Conservation (phyloP, 2,888 invertebrate genomes). For the Tanypteryx hageni region DNA sequence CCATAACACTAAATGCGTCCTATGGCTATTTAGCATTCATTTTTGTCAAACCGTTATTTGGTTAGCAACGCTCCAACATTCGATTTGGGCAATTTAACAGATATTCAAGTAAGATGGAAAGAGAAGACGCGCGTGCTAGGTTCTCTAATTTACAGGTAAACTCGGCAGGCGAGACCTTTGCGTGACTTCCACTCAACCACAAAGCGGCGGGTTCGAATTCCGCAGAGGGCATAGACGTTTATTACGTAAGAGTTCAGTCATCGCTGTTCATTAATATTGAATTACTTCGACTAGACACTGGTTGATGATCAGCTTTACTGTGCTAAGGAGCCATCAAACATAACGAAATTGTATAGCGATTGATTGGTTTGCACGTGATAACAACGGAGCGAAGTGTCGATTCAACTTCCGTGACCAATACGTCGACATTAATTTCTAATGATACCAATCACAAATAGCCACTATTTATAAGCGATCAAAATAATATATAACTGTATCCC, state of each 20-base stretch:
- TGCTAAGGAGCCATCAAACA: not conserved
- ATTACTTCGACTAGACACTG: not conserved
- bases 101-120: not conserved
- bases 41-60: conserved; percentile 7
- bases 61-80: not conserved
- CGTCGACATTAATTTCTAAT: not conserved
- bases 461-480: not conserved
- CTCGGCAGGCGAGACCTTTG: conserved; percentile 6
- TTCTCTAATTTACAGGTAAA: conserved; percentile 18
- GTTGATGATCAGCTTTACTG: not conserved
- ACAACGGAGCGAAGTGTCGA: no score
- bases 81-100: not conserved
- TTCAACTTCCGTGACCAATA: not conserved
- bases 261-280: not conserved
- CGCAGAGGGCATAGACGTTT: conserved; percentile 5
- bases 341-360: not conserved
- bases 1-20: no score
- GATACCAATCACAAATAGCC: not conserved
- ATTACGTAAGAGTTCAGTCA: not conserved
- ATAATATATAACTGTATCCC: not conserved
- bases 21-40: not conserved
- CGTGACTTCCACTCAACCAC: conserved; percentile 3
- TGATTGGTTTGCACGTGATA: no score
- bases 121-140: not conserved
- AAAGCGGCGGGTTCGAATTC: conserved; percentile 26